Evolutionary conservation across 2,888 invertebrate species (phyloP), one percentile per base, ranked within the genome.

Genomic region (Campaea margaritaria): DNA sequence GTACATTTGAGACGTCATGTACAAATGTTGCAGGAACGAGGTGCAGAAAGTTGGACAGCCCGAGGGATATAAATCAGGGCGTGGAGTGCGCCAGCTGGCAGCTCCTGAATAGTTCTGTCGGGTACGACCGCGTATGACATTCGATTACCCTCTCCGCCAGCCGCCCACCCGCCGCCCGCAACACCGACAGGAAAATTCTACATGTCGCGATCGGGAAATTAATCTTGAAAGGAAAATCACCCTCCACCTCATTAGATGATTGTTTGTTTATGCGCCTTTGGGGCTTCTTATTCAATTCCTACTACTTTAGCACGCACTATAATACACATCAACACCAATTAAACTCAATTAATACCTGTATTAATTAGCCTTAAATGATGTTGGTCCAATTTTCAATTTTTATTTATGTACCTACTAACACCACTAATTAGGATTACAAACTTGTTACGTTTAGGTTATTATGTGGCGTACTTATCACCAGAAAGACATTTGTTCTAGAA

Each of bases 11-110:
- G 85, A 83, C 78, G 89, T 87, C 91, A 81, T 79, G 83, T 84
- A 85, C 91, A 89, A 86, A 82, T 90, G 91, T 83, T 84, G 79
- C 87, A 82, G 81, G 80, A 85, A 86, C 87, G 84, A 86, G 89
- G 89, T 87, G 88, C 86, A 84, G 87, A 89, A 90, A 90, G 86
- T 90, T 88, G 85, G 87, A 85, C 87, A 84, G 84, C 76, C 72
- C 79, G 74, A 78, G 79, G 78, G 81, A 85, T 81, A 90, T 91
- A 91, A 91, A 91, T 91, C 88, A 88, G 77, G 74, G 75, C 77
- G 78, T 70, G 70, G 79, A 80, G 78, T 75, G 81, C 82, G 80
- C 78, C 84, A 79, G 82, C 82, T 82, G 84, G 83, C 83, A 79
- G 78, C 74, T 78, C 71, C 78, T 80, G 83, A 84, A 85, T 87